Evolutionary conservation across 2,888 invertebrate species (phyloP), one percentile per base, ranked within the genome.

Genomic region (Leucania comma): DNA sequence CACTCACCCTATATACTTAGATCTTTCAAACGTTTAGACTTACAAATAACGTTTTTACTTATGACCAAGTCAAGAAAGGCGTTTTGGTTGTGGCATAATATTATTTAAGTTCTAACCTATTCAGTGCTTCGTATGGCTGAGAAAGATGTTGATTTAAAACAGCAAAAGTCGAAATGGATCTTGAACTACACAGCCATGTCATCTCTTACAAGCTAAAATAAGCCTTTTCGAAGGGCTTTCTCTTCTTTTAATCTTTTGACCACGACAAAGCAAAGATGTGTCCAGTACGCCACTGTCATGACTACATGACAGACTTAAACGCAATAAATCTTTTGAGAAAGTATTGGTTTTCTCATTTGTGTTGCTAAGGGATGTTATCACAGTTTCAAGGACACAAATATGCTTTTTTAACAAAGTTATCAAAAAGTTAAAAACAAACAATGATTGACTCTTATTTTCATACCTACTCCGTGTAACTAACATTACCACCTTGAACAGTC

Each of bases 1-100:
- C n/a, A n/a, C n/a, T n/a, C n/a, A n/a, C n/a, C n/a, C n/a, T n/a
- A 67, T 78, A 74, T 56, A 59, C 38, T 63, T 75, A 71, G 70
- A 75, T 72, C 80, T 80, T 76, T 84, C 53, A 81, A 73, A 73
- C 56, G 68, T 64, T 72, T 64, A 12, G 22, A 69, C 65, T 26
- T 69, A 70, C 1, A 35, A 59, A 80, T 67, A 84, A 85, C 82
- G 69, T 82, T 78, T 86, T 86, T 59, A 78, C 62, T 71, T 74
- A 68, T 58, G 17, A 69, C 73, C 68, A 58, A 71, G 59, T 71
- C 72, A 72, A 68, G 46, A 67, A 83, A 82, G 78, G 82, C 78
- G 72, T 74, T 79, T 72, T 54, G 68, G 74, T 61, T 74, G 67
- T 64, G 65, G 51, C 69, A 50, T 53, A 54, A 53, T 35, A 71